Percentiles rank a stretch among this genome's conserved stretches.
Evolutionary conservation across 2,888 invertebrate species (phyloP).

Genomic region (Phrixothrix hirtus): DNA sequence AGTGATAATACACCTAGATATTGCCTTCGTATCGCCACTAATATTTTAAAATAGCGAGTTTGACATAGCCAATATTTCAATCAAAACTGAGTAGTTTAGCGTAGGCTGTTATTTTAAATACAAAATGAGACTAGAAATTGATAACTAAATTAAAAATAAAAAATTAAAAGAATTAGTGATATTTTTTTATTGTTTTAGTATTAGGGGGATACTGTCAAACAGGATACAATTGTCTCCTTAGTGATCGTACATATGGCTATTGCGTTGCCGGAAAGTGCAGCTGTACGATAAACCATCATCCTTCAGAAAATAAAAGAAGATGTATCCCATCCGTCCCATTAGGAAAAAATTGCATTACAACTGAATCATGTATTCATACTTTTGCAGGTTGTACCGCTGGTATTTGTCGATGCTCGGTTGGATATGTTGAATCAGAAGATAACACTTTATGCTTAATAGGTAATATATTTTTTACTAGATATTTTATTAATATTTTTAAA

Average conservation of each 20-base stretch:
- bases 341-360: conserved; percentile 44
- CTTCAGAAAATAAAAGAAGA: conserved; percentile 39
- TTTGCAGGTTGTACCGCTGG: conserved; percentile 45
- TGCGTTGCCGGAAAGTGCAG: conserved; percentile 47
- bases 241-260: conserved; percentile 42
- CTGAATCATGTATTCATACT: conserved; percentile 44
- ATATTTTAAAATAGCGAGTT: no score
- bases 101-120: background rate
- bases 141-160: background rate
- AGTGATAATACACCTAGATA: no score
- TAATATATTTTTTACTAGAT: conserved; percentile 27
- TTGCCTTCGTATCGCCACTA: no score
- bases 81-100: no score
- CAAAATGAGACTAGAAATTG: background rate
- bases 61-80: no score
- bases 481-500: no score
- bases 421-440: conserved; percentile 45
- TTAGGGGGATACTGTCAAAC: conserved; percentile 45
- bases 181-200: conserved; percentile 35
- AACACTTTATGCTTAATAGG: conserved; percentile 47
- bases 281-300: conserved; percentile 44
- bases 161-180: no score
- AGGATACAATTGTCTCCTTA: conserved; percentile 46
- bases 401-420: conserved; percentile 46
- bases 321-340: conserved; percentile 43